These are phyloP conservation scores for Trichonephila clavipes DNA, from an alignment of 1,140 invertebrate genomes.

Conservation along the genomic window DNA sequence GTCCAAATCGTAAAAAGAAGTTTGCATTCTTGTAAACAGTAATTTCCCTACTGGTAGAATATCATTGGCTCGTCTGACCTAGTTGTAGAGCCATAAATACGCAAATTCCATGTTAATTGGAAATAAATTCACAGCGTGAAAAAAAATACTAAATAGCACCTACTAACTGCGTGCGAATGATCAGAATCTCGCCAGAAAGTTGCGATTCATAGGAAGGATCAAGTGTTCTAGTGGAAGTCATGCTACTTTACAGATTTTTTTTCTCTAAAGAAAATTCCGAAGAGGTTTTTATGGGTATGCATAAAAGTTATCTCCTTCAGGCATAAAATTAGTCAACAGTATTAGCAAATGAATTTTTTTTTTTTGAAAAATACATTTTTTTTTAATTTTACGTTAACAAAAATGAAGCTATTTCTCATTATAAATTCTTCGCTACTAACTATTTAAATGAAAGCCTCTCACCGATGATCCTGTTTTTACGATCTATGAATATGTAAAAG, in stretches of 20 bases:
- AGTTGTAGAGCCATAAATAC: slow-evolving; percentile 15
- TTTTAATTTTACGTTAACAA: too few species aligned
- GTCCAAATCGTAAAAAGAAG: neutral
- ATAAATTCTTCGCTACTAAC: too few species aligned
- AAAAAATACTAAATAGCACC: neutral
- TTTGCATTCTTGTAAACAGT: neutral
- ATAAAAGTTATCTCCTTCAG: too few species aligned
- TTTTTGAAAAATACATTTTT: too few species aligned
- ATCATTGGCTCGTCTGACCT: neutral
- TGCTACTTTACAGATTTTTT: neutral
- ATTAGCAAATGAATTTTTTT: too few species aligned
- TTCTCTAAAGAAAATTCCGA: too few species aligned
- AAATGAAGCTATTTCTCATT: too few species aligned
- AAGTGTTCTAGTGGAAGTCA: neutral
- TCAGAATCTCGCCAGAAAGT: neutral
- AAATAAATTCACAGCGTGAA: slow-evolving; percentile 41
- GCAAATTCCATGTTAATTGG: slow-evolving; percentile 16
- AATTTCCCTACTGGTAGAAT: neutral
- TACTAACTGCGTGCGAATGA: neutral
- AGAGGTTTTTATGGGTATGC: too few species aligned
- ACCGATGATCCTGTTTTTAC: too few species aligned
- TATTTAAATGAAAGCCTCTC: too few species aligned
- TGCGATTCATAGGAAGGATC: neutral
- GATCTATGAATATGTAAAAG: too few species aligned
- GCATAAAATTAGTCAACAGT: too few species aligned